Evolutionary conservation across 2,888 invertebrate species (phyloP).

Genomic region (Neocrepidodera transversa): DNA sequence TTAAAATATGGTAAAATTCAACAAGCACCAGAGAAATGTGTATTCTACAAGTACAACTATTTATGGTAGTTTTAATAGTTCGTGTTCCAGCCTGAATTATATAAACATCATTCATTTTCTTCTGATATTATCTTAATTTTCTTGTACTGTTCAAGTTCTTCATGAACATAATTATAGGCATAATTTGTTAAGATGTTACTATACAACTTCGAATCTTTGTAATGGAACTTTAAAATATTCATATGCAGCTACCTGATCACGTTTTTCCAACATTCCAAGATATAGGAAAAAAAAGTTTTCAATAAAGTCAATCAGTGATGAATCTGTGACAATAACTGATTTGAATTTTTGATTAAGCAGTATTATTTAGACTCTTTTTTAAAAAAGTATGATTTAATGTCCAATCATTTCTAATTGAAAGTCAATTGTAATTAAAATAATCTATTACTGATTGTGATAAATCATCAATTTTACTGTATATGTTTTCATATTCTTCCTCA

Average conservation of each 20-base stretch:
- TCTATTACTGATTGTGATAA: slow-evolving; percentile 2
- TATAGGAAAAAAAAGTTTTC: slow-evolving; percentile 18
- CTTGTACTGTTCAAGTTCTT: slow-evolving; percentile 8
- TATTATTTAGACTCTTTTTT: no score
- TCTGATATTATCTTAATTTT: slow-evolving; percentile 2
- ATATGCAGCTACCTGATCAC: slow-evolving; percentile 14
- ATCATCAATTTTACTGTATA: slow-evolving; percentile 2
- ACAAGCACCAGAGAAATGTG: background rate
- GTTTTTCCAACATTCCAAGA: slow-evolving; percentile 17
- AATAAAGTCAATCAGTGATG: slow-evolving; percentile 18
- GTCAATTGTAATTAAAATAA: background rate
- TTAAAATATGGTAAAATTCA: no score
- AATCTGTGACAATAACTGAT: slow-evolving; percentile 14
- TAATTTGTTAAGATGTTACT: slow-evolving; percentile 9
- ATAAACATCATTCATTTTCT: no score
- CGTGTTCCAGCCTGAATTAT: background rate
- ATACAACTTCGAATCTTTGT: slow-evolving; percentile 11
- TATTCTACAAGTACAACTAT: no score
- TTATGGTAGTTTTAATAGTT: background rate
- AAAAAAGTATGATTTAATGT: no score
- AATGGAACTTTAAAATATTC: slow-evolving; percentile 9
- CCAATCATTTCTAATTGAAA: background rate
- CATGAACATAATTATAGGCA: slow-evolving; percentile 8
- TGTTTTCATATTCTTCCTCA: slow-evolving; percentile 1
- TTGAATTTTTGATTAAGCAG: no score